Conservation (phyloP, 2,797 vertebrate genomes). For the Ataeniobius toweri region DNA sequence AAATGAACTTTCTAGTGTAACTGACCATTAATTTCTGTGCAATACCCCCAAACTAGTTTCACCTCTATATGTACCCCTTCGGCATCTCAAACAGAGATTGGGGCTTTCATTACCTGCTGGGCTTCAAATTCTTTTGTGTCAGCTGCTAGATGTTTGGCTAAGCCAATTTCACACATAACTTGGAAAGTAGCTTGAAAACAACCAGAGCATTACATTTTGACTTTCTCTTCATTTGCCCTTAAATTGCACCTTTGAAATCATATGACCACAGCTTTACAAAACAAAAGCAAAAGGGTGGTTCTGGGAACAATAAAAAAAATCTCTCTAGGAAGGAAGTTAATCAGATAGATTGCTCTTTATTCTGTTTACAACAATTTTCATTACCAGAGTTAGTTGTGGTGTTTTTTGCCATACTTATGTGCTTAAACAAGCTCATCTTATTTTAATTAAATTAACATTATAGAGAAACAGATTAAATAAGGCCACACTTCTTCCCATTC, state of each 20-base stretch:
- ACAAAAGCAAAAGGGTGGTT: neutral
- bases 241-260: neutral
- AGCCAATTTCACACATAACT: constrained; percentile 4
- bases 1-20: too few relatives aligned
- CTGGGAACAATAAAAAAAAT: too few relatives aligned
- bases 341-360: neutral
- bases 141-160: neutral
- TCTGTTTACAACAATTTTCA: neutral
- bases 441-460: neutral
- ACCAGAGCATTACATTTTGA: neutral
- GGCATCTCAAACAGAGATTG: neutral
- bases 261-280: neutral
- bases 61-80: neutral
- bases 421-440: neutral
- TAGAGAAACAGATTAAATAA: too few relatives aligned
- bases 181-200: neutral
- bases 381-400: neutral
- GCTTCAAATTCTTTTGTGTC: neutral
- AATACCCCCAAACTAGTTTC: neutral
- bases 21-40: neutral
- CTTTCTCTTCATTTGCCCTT: neutral
- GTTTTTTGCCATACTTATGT: neutral
- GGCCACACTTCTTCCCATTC: too few relatives aligned
- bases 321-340: neutral
- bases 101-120: neutral